Percentiles rank a stretch among this genome's conserved stretches.
phyloP scores from a whole-genome alignment of 1,140 invertebrate genomes.

The Drosophila sturtevanti region DNA sequence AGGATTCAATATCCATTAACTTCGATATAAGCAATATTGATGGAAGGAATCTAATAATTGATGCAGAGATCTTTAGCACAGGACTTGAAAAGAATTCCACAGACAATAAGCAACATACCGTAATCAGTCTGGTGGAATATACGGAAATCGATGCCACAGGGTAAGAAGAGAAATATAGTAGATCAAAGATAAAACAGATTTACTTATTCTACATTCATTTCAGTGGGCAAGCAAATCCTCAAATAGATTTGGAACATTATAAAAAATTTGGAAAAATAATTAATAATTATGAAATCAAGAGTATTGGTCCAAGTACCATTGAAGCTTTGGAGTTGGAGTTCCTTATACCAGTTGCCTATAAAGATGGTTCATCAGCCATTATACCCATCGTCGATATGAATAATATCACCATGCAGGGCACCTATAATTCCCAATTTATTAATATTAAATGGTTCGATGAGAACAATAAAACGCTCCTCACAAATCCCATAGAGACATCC shows the following conservation, averaged over 20 bases:
- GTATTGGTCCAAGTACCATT: slow-evolving; percentile 73
- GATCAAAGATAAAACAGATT: background rate
- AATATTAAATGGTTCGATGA: slow-evolving; percentile 60
- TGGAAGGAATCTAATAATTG: slow-evolving; percentile 60
- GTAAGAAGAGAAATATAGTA: slow-evolving; percentile 50
- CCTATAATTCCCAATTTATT: slow-evolving; percentile 68
- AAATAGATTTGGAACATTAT: slow-evolving; percentile 71
- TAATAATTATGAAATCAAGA: slow-evolving; percentile 78
- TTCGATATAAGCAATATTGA: slow-evolving; percentile 77
- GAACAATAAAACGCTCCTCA: slow-evolving; percentile 67
- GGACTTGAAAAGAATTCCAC: slow-evolving; percentile 75
- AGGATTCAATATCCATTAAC: slow-evolving; percentile 70
- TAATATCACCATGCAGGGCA: slow-evolving; percentile 69
- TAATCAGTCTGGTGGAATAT: slow-evolving; percentile 80
- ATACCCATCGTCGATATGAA: slow-evolving; percentile 69
- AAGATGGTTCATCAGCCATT: slow-evolving; percentile 46
- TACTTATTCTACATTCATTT: slow-evolving; percentile 3
- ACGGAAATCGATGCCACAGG: slow-evolving; percentile 82
- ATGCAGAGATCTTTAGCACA: slow-evolving; percentile 80
- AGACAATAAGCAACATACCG: slow-evolving; percentile 68
- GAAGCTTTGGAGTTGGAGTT: slow-evolving; percentile 66
- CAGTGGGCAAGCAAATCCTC: slow-evolving; percentile 60
- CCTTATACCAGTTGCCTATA: slow-evolving; percentile 73
- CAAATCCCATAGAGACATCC: slow-evolving; percentile 57
- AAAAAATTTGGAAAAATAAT: slow-evolving; percentile 58